Evolutionary conservation across 1,140 invertebrate genomes (phyloP).

Genomic region (Ylistrum balloti): DNA sequence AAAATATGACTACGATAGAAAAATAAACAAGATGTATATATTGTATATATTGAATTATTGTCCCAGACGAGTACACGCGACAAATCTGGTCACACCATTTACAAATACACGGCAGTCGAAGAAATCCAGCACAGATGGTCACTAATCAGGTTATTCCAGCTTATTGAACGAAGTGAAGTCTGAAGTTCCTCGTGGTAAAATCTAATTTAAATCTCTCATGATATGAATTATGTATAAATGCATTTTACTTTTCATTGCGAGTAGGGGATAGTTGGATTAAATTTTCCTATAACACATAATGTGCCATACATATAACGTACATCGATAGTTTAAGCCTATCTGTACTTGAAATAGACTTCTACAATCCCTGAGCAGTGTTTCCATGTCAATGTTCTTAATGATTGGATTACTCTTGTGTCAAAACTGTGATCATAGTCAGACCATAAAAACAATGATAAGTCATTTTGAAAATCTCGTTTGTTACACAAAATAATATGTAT

Average conservation of each 20-base stretch:
- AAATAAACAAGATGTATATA: conserved; percentile 40
- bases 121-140: not conserved
- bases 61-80: not conserved
- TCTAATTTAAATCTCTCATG: not conserved
- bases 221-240: not conserved
- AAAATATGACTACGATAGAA: not conserved
- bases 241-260: not conserved
- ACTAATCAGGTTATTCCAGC: not conserved
- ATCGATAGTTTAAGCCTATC: too few relatives aligned
- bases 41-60: not conserved
- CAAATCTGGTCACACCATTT: not conserved
- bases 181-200: not conserved
- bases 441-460: too few relatives aligned
- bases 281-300: not conserved
- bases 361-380: too few relatives aligned
- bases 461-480: too few relatives aligned
- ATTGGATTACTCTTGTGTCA: too few relatives aligned
- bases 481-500: too few relatives aligned
- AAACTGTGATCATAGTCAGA: too few relatives aligned
- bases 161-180: not conserved
- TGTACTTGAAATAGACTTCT: too few relatives aligned
- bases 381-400: too few relatives aligned
- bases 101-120: not conserved
- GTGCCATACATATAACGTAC: not conserved
- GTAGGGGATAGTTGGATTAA: not conserved